Evolutionary conservation across 2,888 invertebrate species (phyloP), one percentile per base, ranked within the genome.

Genomic region (Diachrysia chrysitis): DNA sequence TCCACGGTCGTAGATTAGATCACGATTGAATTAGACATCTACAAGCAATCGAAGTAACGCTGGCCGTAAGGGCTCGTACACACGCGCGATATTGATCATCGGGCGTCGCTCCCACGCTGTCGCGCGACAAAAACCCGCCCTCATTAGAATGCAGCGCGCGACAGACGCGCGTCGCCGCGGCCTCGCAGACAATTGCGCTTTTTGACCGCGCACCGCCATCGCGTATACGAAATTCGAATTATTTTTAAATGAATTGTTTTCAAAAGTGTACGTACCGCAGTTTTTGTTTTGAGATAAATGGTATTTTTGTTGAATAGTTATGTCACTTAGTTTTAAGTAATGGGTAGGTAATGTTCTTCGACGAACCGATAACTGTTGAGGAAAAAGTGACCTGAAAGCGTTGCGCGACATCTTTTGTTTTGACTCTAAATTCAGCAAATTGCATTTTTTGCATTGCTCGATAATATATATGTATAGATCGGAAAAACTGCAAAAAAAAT

Each of bases 61-160:
- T 46, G 16, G 63, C 62, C 78, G 75, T 81, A 82, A 84, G 70
- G 79, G 67, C 67, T 48, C 67, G 76, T 74, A 69, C 81, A 81
- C 80, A 84, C 66, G 71, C 72, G 73, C 79, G 83, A 82, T 85
- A 84, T 80, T 78, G 81, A 81, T 85, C 85, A 82, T 69, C 70
- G 76, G 64, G 79, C 79, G 78, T 66, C 89, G 90, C 84, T 94
- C 94, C 92, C 94, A 94, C 93, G 93, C 87, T 89, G 90, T 85
- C 88, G 90, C 86, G 88, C 89, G 87, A 86, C 93, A 94, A 94
- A 93, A 94, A 93, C 89, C 79, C 63, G 81, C 81, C 42, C 90
- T 92, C 91, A 92, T 93, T 92, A 90, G 83, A 88, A 93, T 93
- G 93, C 93, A 88, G 83, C 90, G 87, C 90, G 92, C 92, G 91